A percentile compares a stretch with the other conserved stretches of the same genome.
phyloP scores from a whole-genome alignment of 2,888 invertebrate species.

The Bedellia somnulentella region DNA sequence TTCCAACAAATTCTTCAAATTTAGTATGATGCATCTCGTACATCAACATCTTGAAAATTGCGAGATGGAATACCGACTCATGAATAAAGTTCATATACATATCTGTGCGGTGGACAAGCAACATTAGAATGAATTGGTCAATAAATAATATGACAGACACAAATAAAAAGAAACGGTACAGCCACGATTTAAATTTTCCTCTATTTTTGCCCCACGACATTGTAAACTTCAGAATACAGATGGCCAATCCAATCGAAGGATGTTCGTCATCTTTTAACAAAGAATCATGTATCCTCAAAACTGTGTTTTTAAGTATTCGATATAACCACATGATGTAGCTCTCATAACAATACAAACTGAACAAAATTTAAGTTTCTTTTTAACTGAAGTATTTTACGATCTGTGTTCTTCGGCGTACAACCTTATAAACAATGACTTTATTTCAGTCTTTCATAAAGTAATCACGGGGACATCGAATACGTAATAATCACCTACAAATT shows the following conservation, averaged over 20 bases:
- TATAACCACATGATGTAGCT: too few species aligned
- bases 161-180: constrained; percentile 1
- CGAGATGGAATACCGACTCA: constrained; percentile 2
- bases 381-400: too few species aligned
- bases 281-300: too few species aligned
- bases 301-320: too few species aligned
- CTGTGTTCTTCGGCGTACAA: too few species aligned
- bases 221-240: constrained; percentile 1
- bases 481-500: too few species aligned
- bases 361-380: too few species aligned
- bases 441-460: too few species aligned
- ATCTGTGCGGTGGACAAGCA: not conserved
- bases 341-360: too few species aligned
- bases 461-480: too few species aligned
- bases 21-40: not conserved
- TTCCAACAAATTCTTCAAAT: constrained; percentile 2
- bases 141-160: not conserved
- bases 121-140: not conserved
- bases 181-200: not conserved
- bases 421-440: too few species aligned
- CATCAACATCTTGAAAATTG: constrained; percentile 2
- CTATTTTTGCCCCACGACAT: not conserved
- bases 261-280: not conserved
- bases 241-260: constrained; percentile 1
- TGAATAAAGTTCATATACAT: constrained; percentile 2